Percentiles rank a stretch among this genome's conserved stretches.
phyloP scores from a whole-genome alignment of 2,113 vertebrate species.

The Nycticebus coucang region DNA sequence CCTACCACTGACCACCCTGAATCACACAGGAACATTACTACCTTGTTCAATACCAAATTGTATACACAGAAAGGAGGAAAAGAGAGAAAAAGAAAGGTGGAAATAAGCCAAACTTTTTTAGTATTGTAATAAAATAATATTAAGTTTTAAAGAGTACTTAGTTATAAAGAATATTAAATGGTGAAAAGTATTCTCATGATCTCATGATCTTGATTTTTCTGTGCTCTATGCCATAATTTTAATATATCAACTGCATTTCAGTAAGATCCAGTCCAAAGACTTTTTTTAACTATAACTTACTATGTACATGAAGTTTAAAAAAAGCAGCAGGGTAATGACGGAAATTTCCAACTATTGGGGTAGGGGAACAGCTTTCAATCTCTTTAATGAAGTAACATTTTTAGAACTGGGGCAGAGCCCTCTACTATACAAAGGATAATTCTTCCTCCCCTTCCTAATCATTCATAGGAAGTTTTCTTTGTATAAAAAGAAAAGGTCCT shows the following conservation, averaged over 20 bases:
- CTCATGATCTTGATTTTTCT: slow-evolving; percentile 5
- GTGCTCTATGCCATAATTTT: background rate
- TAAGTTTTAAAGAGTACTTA: background rate
- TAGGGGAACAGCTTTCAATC: background rate
- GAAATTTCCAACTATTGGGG: background rate
- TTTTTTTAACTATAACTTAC: background rate
- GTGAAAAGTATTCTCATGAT: background rate
- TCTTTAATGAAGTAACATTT: slow-evolving; percentile 29
- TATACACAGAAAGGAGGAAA: background rate
- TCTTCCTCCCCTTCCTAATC: background rate
- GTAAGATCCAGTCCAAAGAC: background rate
- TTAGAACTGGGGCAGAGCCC: background rate
- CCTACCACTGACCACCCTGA: background rate
- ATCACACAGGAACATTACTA: background rate
- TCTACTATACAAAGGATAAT: background rate
- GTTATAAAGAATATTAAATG: background rate
- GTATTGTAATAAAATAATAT: background rate
- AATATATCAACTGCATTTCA: slow-evolving; percentile 20
- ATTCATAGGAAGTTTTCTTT: background rate
- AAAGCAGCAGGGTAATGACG: slow-evolving; percentile 13
- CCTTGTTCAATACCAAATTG: background rate
- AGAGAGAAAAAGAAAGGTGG: background rate
- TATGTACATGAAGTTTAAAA: slow-evolving; percentile 24
- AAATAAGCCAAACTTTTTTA: background rate
- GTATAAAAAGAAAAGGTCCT: background rate